Conservation (phyloP, 2,888 invertebrate genomes). For the Zaprionus bogoriensis region DNA sequence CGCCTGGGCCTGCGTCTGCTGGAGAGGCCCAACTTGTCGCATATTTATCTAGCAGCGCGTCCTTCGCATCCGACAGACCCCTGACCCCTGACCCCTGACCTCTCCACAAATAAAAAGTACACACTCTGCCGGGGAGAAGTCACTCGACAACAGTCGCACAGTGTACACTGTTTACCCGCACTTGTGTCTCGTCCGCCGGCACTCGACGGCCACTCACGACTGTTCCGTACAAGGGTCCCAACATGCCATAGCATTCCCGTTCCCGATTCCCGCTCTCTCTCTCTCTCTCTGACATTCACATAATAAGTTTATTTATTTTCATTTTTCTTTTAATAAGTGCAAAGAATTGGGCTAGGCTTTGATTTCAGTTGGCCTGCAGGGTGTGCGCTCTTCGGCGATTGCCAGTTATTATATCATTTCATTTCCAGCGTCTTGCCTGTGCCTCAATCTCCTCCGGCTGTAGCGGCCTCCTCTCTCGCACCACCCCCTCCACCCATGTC, state of each 20-base stretch:
- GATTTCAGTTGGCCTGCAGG: conserved; percentile 3
- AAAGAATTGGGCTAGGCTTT: too few species aligned
- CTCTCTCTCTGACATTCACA: not conserved
- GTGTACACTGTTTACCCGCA: conserved; percentile 19
- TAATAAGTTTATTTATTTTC: too few species aligned
- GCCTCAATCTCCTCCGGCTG: not conserved
- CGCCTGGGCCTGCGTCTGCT: conserved; percentile 3
- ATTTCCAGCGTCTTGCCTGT: conserved; percentile 9
- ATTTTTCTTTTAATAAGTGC: too few species aligned
- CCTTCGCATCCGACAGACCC: conserved; percentile 7
- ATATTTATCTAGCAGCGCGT: conserved; percentile 48
- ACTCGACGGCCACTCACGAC: not conserved
- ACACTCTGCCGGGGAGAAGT: conserved; percentile 6
- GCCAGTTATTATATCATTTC: conserved; percentile 5
- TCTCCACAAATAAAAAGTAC: not conserved
- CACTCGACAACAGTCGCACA: conserved; percentile 29
- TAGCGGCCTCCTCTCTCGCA: too few species aligned
- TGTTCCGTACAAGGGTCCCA: not conserved
- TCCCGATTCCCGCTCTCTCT: too few species aligned
- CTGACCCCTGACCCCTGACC: too few species aligned
- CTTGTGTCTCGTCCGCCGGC: not conserved
- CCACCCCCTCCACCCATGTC: too few species aligned
- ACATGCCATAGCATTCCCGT: too few species aligned
- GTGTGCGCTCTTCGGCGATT: conserved; percentile 11
- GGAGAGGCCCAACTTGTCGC: conserved; percentile 53